Conservation (phyloP, 23 tunicate genomes). For the Pegea sp. region DNA sequence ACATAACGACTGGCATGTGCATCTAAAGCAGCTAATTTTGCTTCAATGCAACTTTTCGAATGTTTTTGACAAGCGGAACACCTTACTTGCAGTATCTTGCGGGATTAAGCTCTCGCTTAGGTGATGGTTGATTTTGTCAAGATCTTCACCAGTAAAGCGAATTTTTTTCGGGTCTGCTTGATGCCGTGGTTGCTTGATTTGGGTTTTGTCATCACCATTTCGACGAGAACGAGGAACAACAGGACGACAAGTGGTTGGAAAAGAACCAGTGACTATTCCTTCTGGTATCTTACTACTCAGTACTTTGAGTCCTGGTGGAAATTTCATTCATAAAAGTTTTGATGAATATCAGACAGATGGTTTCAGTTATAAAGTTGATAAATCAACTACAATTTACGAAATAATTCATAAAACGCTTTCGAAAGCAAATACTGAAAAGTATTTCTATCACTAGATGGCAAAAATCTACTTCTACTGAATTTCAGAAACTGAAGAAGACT, state of each 20-base stretch:
- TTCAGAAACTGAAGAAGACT: background rate
- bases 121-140: slow-evolving; percentile 73
- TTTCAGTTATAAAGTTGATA: background rate
- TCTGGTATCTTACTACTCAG: slow-evolving; percentile 76
- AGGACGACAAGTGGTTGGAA: slow-evolving; percentile 36
- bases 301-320: slow-evolving; percentile 53
- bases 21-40: too few species aligned
- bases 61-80: too few species aligned
- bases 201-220: background rate
- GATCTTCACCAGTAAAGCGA: slow-evolving; percentile 63
- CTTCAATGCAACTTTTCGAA: too few species aligned
- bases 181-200: background rate
- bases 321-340: background rate
- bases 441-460: slow-evolving; percentile 9
- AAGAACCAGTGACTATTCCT: slow-evolving; percentile 70
- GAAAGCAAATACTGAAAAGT: too few species aligned
- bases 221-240: slow-evolving; percentile 2
- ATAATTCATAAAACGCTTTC: too few species aligned
- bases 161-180: slow-evolving; percentile 19
- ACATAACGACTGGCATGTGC: too few species aligned
- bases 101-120: slow-evolving; percentile 83
- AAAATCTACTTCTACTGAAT: background rate
- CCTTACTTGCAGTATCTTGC: slow-evolving; percentile 87
- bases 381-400: too few species aligned
- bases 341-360: background rate